These are phyloP conservation scores for Leucophenga varia DNA, from an alignment of 1,140 invertebrate genomes.

Conservation along the genomic window DNA sequence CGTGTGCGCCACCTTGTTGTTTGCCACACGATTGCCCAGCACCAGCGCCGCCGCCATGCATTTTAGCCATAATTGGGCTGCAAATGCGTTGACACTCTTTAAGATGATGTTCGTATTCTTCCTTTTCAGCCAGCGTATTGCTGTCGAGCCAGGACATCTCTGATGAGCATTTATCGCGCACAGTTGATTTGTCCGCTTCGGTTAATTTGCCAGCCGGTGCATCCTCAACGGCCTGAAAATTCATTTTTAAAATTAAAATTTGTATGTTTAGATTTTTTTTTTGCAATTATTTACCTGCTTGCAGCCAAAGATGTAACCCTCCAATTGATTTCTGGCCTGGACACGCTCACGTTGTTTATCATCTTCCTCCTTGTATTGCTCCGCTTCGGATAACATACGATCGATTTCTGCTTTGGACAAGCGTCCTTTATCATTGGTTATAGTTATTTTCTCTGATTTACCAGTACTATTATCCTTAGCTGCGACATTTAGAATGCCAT, in stretches of 20 bases:
- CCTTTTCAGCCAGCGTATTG: slow-evolving; percentile 71
- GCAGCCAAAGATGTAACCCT: slow-evolving; percentile 79
- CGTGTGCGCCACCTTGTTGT: slow-evolving; percentile 41
- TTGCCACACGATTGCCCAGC: slow-evolving; percentile 32
- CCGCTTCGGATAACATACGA: slow-evolving; percentile 82
- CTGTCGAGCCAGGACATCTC: slow-evolving; percentile 63
- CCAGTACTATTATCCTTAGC: slow-evolving; percentile 78
- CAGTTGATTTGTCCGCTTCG: slow-evolving; percentile 63
- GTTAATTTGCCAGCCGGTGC: slow-evolving; percentile 65
- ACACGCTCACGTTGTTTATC: slow-evolving; percentile 68
- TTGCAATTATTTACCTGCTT: slow-evolving; percentile 61
- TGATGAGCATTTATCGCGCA: slow-evolving; percentile 62
- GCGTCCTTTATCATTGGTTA: slow-evolving; percentile 91
- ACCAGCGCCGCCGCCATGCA: slow-evolving; percentile 61
- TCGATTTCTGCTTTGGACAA: slow-evolving; percentile 90
- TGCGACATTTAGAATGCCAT: slow-evolving; percentile 78
- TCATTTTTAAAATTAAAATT: slow-evolving; percentile 9
- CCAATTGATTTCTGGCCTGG: slow-evolving; percentile 75
- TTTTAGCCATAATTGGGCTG: slow-evolving; percentile 73
- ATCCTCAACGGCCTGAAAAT: slow-evolving; percentile 66
- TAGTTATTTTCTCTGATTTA: slow-evolving; percentile 76
- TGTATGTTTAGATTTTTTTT: neutral
- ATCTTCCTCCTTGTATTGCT: slow-evolving; percentile 70
- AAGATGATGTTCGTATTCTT: slow-evolving; percentile 74
- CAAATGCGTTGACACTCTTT: slow-evolving; percentile 73